These are phyloP conservation scores for Oxycera nigricornis DNA, from an alignment of 2,888 invertebrate species.

Conservation along the genomic window DNA sequence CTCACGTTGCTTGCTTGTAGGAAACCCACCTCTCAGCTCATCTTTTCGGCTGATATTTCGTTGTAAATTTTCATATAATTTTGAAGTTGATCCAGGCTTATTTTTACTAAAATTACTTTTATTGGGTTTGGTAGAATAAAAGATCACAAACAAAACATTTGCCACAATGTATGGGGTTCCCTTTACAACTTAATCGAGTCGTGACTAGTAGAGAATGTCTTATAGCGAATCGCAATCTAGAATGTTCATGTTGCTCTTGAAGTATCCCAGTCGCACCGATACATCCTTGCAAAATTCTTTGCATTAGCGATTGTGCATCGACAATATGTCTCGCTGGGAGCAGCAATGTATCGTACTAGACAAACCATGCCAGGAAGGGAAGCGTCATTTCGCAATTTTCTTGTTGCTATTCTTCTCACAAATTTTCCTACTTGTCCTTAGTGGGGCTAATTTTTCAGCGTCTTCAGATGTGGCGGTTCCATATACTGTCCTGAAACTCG, in stretches of 20 bases:
- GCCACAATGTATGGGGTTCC: not conserved
- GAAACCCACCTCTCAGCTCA: too few relatives aligned
- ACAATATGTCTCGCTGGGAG: slow-evolving; percentile 37
- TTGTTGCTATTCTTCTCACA: slow-evolving; percentile 35
- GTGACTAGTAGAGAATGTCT: not conserved
- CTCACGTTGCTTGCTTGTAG: too few relatives aligned
- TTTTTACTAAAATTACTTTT: too few relatives aligned
- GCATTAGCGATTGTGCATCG: slow-evolving; percentile 44
- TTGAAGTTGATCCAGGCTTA: too few relatives aligned
- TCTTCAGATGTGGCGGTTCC: not conserved
- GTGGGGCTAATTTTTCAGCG: slow-evolving; percentile 1
- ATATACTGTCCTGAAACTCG: too few relatives aligned
- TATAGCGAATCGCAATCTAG: not conserved
- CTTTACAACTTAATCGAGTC: not conserved
- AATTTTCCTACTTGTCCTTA: slow-evolving; percentile 14
- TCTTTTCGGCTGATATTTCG: too few relatives aligned
- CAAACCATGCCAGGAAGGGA: not conserved
- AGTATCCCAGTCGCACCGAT: slow-evolving; percentile 30
- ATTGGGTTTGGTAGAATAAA: too few relatives aligned
- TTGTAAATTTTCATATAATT: too few relatives aligned
- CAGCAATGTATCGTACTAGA: slow-evolving; percentile 42
- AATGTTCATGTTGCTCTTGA: slow-evolving; percentile 30
- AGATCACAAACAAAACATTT: too few relatives aligned
- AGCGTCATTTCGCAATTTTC: not conserved
- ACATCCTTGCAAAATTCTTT: slow-evolving; percentile 38